Percentiles rank a stretch among this genome's conserved stretches.
phyloP scores from a whole-genome alignment of 2,113 vertebrate species.

The Sminthopsis crassicaudata region DNA sequence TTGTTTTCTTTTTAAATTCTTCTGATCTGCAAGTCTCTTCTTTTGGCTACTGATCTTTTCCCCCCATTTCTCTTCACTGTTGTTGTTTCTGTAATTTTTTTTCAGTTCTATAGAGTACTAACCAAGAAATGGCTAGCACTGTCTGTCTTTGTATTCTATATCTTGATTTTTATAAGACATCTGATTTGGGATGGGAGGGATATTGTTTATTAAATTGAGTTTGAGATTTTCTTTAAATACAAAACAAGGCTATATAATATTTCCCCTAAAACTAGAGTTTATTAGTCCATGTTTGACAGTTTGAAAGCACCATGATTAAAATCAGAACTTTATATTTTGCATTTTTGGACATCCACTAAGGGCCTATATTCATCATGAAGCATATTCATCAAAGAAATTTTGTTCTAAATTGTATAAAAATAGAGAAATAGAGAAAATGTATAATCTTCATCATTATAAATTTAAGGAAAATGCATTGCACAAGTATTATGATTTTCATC shows the following conservation, averaged over 20 bases:
- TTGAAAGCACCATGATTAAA: conserved; percentile 83
- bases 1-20: conserved; percentile 73
- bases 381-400: conserved; percentile 87
- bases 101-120: conserved; percentile 77
- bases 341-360: conserved; percentile 83
- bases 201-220: conserved; percentile 79
- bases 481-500: conserved; percentile 85
- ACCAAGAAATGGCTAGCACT: conserved; percentile 66
- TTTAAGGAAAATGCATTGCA: conserved; percentile 86
- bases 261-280: conserved; percentile 84
- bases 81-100: conserved; percentile 80
- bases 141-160: conserved; percentile 77
- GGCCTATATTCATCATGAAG: conserved; percentile 81
- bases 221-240: conserved; percentile 81
- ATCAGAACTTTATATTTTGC: conserved; percentile 86
- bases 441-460: conserved; percentile 87
- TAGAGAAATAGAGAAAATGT: conserved; percentile 86
- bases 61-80: conserved; percentile 70
- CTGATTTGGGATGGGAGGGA: conserved; percentile 75
- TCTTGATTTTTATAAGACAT: conserved; percentile 66
- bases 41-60: conserved; percentile 53
- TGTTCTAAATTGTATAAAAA: conserved; percentile 85
- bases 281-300: conserved; percentile 86
- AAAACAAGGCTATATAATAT: conserved; percentile 82
- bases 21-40: conserved; percentile 67